phyloP scores from a whole-genome alignment of 1,140 invertebrate species.

The Plodia interpunctella region DNA sequence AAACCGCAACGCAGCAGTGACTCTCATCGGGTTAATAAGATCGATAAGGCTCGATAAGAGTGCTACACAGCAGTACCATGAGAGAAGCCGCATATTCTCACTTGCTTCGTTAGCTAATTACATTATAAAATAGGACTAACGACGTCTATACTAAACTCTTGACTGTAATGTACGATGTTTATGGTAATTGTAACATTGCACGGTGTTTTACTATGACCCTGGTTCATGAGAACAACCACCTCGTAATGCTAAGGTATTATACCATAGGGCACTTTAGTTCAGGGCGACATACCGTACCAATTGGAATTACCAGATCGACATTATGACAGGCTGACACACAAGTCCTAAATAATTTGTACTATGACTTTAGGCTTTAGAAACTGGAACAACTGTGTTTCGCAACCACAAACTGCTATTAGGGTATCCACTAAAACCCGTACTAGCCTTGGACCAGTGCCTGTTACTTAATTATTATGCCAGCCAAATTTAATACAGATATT shows the following conservation, averaged over 20 bases:
- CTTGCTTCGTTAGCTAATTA: too few species aligned
- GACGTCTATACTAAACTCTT: too few species aligned
- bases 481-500: constrained; percentile 67
- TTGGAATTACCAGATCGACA: constrained; percentile 42
- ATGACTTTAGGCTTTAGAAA: constrained; percentile 64
- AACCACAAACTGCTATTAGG: constrained; percentile 60
- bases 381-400: constrained; percentile 69
- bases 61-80: too few species aligned
- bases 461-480: constrained; percentile 75
- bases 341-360: constrained; percentile 70
- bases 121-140: too few species aligned
- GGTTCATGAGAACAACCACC: not conserved
- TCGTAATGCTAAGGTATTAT: not conserved
- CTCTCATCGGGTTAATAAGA: too few species aligned
- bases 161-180: too few species aligned
- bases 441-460: constrained; percentile 64
- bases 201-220: not conserved
- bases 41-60: too few species aligned
- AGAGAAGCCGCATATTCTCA: too few species aligned
- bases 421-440: constrained; percentile 45
- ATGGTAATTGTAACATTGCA: too few species aligned
- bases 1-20: too few species aligned
- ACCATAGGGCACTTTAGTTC: constrained; percentile 8
- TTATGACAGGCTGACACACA: constrained; percentile 50
- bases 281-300: not conserved